These are phyloP conservation scores for Coracopsis vasa DNA, from an alignment of 2,113 vertebrate species.

Conservation along the genomic window DNA sequence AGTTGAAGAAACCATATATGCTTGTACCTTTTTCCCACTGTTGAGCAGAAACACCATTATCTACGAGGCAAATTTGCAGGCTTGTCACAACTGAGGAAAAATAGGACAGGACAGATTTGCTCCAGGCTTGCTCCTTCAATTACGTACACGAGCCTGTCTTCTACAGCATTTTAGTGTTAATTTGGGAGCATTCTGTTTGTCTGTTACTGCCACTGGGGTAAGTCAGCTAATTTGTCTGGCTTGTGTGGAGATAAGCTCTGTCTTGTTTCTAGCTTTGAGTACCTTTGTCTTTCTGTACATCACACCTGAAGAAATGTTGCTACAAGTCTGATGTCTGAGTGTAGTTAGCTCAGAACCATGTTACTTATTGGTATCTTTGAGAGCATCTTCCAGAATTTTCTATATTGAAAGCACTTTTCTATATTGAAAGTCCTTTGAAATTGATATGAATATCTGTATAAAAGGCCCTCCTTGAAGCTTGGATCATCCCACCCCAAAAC, in stretches of 20 bases:
- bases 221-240: not conserved
- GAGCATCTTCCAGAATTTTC: not conserved
- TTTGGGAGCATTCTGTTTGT: not conserved
- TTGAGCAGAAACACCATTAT: slow-evolving; percentile 77
- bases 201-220: not conserved
- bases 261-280: not conserved
- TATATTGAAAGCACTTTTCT: not conserved
- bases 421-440: not conserved
- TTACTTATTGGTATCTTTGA: not conserved
- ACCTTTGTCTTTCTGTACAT: not conserved
- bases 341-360: not conserved
- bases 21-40: slow-evolving; percentile 75
- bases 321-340: not conserved
- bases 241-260: not conserved
- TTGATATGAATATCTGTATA: not conserved
- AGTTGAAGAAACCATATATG: slow-evolving; percentile 74
- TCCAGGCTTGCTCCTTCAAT: not conserved
- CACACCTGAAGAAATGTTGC: not conserved
- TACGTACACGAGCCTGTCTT: not conserved
- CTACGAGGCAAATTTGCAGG: slow-evolving; percentile 69
- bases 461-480: not conserved
- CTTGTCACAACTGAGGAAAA: not conserved
- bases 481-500: not conserved
- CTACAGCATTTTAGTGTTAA: not conserved
- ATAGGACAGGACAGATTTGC: not conserved